Evolutionary conservation across 2,888 invertebrate genomes (phyloP).

Genomic region (Cryptus viduatorius): DNA sequence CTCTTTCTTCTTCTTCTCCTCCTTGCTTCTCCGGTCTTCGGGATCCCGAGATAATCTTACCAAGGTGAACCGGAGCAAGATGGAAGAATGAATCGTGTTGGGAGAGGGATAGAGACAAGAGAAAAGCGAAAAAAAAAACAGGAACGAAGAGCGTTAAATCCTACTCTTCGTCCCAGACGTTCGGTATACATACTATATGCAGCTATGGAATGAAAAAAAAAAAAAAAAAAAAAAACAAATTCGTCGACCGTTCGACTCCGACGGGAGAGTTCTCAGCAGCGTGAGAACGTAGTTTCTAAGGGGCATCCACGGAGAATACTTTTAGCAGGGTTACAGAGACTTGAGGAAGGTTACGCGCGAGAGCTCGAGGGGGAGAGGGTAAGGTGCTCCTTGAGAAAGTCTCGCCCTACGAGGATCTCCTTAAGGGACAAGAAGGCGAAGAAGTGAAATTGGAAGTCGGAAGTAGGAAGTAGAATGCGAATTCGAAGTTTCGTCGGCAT

Average conservation of each 20-base stretch:
- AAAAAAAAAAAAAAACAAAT: slow-evolving; percentile 66
- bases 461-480: slow-evolving; percentile 1
- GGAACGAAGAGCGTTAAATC: slow-evolving; percentile 71
- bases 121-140: slow-evolving; percentile 63
- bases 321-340: slow-evolving; percentile 76
- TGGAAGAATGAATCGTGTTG: slow-evolving; percentile 44
- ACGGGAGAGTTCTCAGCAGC: slow-evolving; percentile 70
- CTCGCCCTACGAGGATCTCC: background rate
- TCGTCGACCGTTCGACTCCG: slow-evolving; percentile 60
- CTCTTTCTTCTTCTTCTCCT: slow-evolving; percentile 24
- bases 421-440: slow-evolving; percentile 7
- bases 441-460: background rate
- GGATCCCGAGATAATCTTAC: slow-evolving; percentile 66
- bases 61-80: slow-evolving; percentile 33
- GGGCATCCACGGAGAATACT: slow-evolving; percentile 77
- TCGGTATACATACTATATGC: background rate
- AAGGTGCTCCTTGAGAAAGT: slow-evolving; percentile 33
- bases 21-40: slow-evolving; percentile 17
- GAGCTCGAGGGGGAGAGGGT: background rate
- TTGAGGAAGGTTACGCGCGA: slow-evolving; percentile 71
- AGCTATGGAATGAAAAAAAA: slow-evolving; percentile 7
- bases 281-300: slow-evolving; percentile 80
- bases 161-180: slow-evolving; percentile 52
- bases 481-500: background rate
- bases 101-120: slow-evolving; percentile 63